Conservation (phyloP, 35 echinoderm and acorn worm species). For the Acanthaster planci region DNA sequence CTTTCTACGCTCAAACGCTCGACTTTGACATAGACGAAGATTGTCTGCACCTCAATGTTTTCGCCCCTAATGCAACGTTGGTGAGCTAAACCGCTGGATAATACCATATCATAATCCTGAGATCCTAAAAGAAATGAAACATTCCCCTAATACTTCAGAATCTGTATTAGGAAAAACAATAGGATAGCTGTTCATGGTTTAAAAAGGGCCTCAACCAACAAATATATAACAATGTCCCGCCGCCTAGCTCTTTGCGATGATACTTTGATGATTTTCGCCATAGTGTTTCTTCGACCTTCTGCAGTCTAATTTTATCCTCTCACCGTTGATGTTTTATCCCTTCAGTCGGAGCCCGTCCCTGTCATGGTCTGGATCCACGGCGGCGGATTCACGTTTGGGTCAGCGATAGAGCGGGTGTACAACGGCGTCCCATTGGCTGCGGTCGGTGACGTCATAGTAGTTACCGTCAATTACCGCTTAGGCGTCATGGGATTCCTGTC, state of each 20-base stretch:
- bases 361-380: slow-evolving; percentile 90
- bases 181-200: too few species aligned
- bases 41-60: slow-evolving; percentile 86
- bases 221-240: too few species aligned
- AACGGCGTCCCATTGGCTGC: slow-evolving; percentile 55
- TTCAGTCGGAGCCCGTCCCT: slow-evolving; percentile 22
- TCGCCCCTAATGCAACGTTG: slow-evolving; percentile 49
- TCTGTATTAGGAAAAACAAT: too few species aligned
- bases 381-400: slow-evolving; percentile 70
- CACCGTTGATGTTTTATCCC: too few species aligned
- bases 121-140: too few species aligned
- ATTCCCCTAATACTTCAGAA: too few species aligned
- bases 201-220: too few species aligned
- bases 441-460: slow-evolving; percentile 68
- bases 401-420: slow-evolving; percentile 41
- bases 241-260: too few species aligned
- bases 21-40: slow-evolving; percentile 36
- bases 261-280: too few species aligned
- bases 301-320: too few species aligned
- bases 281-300: too few species aligned
- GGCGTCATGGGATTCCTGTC: slow-evolving; percentile 74
- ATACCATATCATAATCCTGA: too few species aligned
- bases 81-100: slow-evolving; percentile 29
- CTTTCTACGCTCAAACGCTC: background rate
- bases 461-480: slow-evolving; percentile 74